A percentile compares a stretch with the other conserved stretches of the same genome.
Conservation (phyloP, 2,888 invertebrate species). For the Stenodera caucasica region DNA sequence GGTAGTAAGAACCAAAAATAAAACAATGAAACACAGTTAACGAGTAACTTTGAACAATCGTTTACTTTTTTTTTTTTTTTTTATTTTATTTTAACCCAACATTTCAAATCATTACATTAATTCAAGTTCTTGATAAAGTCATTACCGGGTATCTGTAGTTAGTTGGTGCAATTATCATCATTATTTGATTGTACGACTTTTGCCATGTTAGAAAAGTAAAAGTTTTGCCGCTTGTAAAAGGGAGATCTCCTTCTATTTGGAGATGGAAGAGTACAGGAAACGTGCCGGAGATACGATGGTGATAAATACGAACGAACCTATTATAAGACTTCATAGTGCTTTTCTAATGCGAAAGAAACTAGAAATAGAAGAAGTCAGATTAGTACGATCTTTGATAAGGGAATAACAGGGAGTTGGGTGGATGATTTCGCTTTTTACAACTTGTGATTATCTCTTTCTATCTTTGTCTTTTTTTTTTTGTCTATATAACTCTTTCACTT, state of each 20-base stretch:
- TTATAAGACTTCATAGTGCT: slow-evolving; percentile 50
- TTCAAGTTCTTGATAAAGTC: slow-evolving; percentile 49
- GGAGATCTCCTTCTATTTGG: not conserved
- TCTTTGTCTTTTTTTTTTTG: slow-evolving; percentile 4
- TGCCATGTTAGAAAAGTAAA: slow-evolving; percentile 40
- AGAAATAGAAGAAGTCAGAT: slow-evolving; percentile 52
- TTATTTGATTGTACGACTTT: slow-evolving; percentile 47
- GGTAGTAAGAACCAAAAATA: slow-evolving; percentile 21
- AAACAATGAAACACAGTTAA: slow-evolving; percentile 36
- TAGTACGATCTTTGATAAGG: slow-evolving; percentile 51
- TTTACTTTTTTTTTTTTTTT: slow-evolving; percentile 21
- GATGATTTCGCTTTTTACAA: slow-evolving; percentile 14
- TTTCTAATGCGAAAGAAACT: slow-evolving; percentile 49
- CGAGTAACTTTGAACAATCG: slow-evolving; percentile 48
- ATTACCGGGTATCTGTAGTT: slow-evolving; percentile 46
- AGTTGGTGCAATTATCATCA: slow-evolving; percentile 49
- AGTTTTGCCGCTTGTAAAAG: slow-evolving; percentile 35
- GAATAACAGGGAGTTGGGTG: slow-evolving; percentile 24
- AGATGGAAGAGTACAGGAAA: slow-evolving; percentile 38
- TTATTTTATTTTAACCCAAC: slow-evolving; percentile 32
- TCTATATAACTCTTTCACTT: slow-evolving; percentile 28
- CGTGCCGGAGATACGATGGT: slow-evolving; percentile 49
- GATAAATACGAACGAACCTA: slow-evolving; percentile 50
- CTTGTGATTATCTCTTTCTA: slow-evolving; percentile 24
- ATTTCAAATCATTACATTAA: slow-evolving; percentile 50